These are phyloP conservation scores for Megaceryle alcyon DNA, from an alignment of 2,797 vertebrate species.

Conservation along the genomic window DNA sequence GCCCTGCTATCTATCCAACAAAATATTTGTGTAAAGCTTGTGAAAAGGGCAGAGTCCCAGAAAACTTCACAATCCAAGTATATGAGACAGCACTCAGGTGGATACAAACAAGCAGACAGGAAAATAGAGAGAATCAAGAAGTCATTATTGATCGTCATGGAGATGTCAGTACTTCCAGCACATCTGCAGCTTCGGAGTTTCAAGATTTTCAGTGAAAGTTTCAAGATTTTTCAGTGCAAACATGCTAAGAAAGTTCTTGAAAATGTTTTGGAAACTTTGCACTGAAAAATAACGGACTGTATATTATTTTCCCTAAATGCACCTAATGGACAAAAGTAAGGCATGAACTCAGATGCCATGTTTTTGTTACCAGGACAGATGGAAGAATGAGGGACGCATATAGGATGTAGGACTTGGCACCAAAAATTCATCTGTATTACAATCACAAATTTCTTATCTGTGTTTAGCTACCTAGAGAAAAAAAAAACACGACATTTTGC, in stretches of 20 bases:
- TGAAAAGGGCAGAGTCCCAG: not conserved
- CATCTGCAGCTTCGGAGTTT: not conserved
- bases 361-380: not conserved
- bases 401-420: not conserved
- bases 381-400: not conserved
- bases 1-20: not conserved
- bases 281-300: not conserved
- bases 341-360: not conserved
- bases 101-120: not conserved
- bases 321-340: not conserved
- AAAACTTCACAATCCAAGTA: not conserved
- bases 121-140: not conserved
- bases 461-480: not conserved
- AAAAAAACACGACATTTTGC: not conserved
- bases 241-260: not conserved
- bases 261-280: not conserved
- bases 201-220: not conserved
- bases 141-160: not conserved
- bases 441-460: not conserved
- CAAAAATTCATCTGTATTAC: not conserved
- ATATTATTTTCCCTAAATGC: not conserved
- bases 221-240: not conserved
- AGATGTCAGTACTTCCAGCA: not conserved
- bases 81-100: fast-evolving
- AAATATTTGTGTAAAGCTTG: not conserved